Percentiles rank a stretch among this genome's conserved stretches.
phyloP scores from a whole-genome alignment of 2,797 vertebrate genomes.

The Helarctos malayanus region DNA sequence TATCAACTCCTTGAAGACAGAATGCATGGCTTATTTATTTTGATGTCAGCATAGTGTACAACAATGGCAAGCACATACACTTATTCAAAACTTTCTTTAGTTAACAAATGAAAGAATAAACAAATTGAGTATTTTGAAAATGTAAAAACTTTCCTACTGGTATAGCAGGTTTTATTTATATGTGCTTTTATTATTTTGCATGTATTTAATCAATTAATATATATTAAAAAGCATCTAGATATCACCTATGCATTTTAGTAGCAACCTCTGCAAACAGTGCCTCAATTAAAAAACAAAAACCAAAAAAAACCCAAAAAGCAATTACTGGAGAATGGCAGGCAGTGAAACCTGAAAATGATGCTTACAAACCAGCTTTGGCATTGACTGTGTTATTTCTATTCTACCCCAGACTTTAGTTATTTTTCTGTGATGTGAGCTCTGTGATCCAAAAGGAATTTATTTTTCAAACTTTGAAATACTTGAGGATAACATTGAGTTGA shows the following conservation, averaged over 20 bases:
- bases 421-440: constrained; percentile 23
- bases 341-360: not conserved
- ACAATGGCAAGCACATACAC: not conserved
- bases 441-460: constrained; percentile 17
- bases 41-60: not conserved
- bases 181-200: not conserved
- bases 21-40: not conserved
- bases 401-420: not conserved
- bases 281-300: not conserved
- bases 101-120: not conserved
- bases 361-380: not conserved
- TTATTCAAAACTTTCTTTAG: not conserved
- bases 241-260: not conserved
- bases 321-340: not conserved
- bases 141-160: not conserved
- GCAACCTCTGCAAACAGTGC: not conserved
- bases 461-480: constrained; percentile 56
- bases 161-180: not conserved
- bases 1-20: not conserved
- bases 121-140: not conserved
- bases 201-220: not conserved
- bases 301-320: not conserved
- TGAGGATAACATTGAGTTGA: constrained; percentile 25
- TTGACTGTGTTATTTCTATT: constrained; percentile 6
- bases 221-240: not conserved